A percentile compares a stretch with the other conserved stretches of the same genome.
phyloP scores from a whole-genome alignment of 1,140 invertebrate genomes.

The Solenopsis fugax region DNA sequence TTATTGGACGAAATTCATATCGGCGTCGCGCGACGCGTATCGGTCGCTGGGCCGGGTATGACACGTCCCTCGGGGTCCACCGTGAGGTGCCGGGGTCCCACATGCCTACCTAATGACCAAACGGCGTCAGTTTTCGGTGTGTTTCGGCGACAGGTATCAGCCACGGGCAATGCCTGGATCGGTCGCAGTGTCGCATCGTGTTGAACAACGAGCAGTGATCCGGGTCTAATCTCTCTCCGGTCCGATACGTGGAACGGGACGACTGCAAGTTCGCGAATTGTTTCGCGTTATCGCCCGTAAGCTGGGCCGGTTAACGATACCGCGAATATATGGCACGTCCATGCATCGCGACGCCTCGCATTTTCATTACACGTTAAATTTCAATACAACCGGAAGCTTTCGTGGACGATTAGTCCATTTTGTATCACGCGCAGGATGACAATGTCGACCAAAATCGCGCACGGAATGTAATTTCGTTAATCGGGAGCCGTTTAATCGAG shows the following conservation, averaged over 20 bases:
- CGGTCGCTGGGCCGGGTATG: neutral
- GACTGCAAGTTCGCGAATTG: slow-evolving; percentile 48
- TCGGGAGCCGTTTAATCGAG: neutral
- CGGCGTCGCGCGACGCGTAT: neutral
- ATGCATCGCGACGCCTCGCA: neutral
- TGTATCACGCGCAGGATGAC: neutral
- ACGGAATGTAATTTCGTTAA: slow-evolving; percentile 4
- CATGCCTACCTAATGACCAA: slow-evolving; percentile 41
- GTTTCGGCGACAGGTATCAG: slow-evolving; percentile 45
- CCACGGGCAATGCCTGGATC: slow-evolving; percentile 16
- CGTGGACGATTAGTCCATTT: neutral
- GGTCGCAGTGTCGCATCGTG: slow-evolving; percentile 18
- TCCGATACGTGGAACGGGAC: neutral
- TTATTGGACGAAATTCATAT: slow-evolving; percentile 59
- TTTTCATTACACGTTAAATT: neutral
- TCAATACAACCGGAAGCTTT: neutral
- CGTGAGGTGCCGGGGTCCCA: neutral
- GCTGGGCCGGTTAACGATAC: neutral
- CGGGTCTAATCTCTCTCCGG: slow-evolving; percentile 46
- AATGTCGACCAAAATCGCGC: neutral
- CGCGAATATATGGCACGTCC: too few species aligned
- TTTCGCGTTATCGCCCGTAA: slow-evolving; percentile 28
- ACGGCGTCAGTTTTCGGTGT: slow-evolving; percentile 43
- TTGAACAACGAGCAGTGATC: slow-evolving; percentile 55
- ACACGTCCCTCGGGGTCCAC: slow-evolving; percentile 15